A percentile compares a stretch with the other conserved stretches of the same genome.
Conservation (phyloP, 2,888 invertebrate genomes). For the Philaethria dido region DNA sequence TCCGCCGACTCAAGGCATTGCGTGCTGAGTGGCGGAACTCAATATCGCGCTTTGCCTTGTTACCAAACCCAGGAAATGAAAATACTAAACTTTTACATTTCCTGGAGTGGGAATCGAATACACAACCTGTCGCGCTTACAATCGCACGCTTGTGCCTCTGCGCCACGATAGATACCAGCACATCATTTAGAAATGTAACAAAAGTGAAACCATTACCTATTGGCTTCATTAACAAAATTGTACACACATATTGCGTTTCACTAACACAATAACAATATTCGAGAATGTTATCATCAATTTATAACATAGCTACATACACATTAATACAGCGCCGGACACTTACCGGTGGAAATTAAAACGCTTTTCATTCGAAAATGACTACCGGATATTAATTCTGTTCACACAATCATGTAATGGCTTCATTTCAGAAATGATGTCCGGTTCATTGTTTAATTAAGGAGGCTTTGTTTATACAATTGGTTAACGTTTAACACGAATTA, state of each 20-base stretch:
- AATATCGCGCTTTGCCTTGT: too few relatives aligned
- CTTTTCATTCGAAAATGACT: slow-evolving; percentile 45
- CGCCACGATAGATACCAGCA: too few relatives aligned
- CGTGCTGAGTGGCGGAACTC: too few relatives aligned
- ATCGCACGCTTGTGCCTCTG: too few relatives aligned
- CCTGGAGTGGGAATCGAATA: too few relatives aligned
- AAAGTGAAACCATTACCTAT: background rate
- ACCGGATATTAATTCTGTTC: slow-evolving; percentile 63
- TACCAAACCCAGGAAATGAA: too few relatives aligned
- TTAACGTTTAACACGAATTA: slow-evolving; percentile 18
- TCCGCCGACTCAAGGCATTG: too few relatives aligned
- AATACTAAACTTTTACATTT: too few relatives aligned
- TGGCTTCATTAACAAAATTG: background rate
- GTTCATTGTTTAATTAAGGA: slow-evolving; percentile 53
- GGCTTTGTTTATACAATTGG: slow-evolving; percentile 36
- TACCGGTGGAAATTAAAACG: slow-evolving; percentile 53
- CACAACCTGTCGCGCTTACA: too few relatives aligned
- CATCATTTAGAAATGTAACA: background rate
- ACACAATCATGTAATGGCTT: slow-evolving; percentile 58
- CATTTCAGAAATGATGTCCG: slow-evolving; percentile 40
- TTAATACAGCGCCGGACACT: slow-evolving; percentile 32
- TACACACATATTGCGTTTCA: background rate
- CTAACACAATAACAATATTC: slow-evolving; percentile 13
- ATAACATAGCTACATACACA: slow-evolving; percentile 9
- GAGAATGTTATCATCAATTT: background rate